phyloP scores from a whole-genome alignment of 1,140 invertebrate genomes.

The Zaprionus tsacasi region DNA sequence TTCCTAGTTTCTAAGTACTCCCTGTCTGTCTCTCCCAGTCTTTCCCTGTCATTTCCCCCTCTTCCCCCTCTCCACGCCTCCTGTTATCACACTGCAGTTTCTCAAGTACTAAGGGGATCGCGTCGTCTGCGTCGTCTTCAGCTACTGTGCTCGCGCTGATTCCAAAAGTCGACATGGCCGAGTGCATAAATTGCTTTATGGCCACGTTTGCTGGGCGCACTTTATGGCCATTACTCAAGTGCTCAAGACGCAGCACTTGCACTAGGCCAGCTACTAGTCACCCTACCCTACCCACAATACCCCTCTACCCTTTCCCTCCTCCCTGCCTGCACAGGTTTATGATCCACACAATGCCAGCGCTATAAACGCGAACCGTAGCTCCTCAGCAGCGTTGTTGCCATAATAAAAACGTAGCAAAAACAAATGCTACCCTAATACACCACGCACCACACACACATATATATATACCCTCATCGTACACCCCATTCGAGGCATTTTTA shows the following conservation, averaged over 20 bases:
- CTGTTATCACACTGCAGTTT: conserved; percentile 75
- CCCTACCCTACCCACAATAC: background rate
- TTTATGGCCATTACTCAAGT: conserved; percentile 82
- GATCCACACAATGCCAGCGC: conserved; percentile 70
- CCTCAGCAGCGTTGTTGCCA: conserved; percentile 67
- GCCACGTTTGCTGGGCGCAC: conserved; percentile 60
- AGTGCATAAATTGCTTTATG: conserved; percentile 81
- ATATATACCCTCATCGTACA: conserved; percentile 6
- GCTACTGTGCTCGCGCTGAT: conserved; percentile 74
- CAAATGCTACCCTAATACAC: conserved; percentile 38
- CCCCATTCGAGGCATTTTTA: conserved; percentile 48
- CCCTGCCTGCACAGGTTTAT: conserved; percentile 60
- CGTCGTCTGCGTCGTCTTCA: conserved; percentile 27
- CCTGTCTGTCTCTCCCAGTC: too few relatives aligned
- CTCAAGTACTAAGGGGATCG: conserved; percentile 54
- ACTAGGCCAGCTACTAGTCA: conserved; percentile 15
- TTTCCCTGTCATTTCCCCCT: background rate
- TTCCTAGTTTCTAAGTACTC: too few relatives aligned
- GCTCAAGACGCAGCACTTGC: conserved; percentile 43
- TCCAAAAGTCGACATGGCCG: conserved; percentile 70
- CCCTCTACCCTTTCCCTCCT: background rate
- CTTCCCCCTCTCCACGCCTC: too few relatives aligned
- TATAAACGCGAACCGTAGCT: conserved; percentile 64
- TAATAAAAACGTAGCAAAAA: conserved; percentile 76
- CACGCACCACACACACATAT: conserved; percentile 18